Conservation (phyloP, 2,888 invertebrate species). For the Erebia ligea region DNA sequence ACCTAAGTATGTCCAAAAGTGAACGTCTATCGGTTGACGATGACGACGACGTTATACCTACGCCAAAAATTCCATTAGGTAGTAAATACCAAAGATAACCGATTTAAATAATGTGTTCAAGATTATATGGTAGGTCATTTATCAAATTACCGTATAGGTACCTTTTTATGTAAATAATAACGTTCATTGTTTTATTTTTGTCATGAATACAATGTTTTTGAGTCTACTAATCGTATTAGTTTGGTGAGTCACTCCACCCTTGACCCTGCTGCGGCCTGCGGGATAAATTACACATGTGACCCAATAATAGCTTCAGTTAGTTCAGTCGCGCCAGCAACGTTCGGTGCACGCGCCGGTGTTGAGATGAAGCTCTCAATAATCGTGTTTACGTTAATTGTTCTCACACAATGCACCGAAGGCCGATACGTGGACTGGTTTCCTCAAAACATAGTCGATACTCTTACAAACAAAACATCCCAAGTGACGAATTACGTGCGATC, state of each 20-base stretch:
- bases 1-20: too few species aligned
- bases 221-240: too few species aligned
- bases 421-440: constrained; percentile 60
- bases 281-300: constrained; percentile 57
- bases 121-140: too few species aligned
- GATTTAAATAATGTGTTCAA: too few species aligned
- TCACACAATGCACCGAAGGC: constrained; percentile 56
- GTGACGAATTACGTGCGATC: constrained; percentile 63
- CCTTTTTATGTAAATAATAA: too few species aligned
- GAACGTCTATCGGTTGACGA: too few species aligned
- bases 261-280: constrained; percentile 15
- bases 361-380: constrained; percentile 61
- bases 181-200: too few species aligned
- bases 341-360: constrained; percentile 26
- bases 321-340: constrained; percentile 47
- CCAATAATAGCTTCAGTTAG: constrained; percentile 51
- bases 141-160: too few species aligned
- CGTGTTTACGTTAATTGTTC: constrained; percentile 54
- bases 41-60: too few species aligned
- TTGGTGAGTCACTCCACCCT: constrained; percentile 16
- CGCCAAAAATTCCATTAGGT: too few species aligned
- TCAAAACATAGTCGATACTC: constrained; percentile 56
- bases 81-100: too few species aligned
- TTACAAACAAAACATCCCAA: constrained; percentile 63
- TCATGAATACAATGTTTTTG: too few species aligned